Evolutionary conservation across 2,797 vertebrate genomes (phyloP), one percentile per base, ranked within the genome.

Genomic region (Erithacus rubecula): DNA sequence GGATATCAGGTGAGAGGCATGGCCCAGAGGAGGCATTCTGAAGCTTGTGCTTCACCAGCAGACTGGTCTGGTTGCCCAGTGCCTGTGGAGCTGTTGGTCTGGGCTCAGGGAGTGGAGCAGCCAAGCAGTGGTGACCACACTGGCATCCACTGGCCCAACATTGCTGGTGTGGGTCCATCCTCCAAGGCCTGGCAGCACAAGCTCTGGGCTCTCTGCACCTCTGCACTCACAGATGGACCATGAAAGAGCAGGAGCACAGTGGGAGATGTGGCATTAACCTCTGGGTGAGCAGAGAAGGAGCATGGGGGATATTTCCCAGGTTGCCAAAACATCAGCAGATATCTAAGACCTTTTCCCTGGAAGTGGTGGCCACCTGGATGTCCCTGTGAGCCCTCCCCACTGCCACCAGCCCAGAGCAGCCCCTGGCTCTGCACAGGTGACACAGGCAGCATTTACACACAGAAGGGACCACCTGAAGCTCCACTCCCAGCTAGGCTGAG

Each of bases 281-380:
- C 18, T 21, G 30, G n/a, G 21, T 3, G 11, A 68, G 74, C 37
- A 53, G 6, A 10, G 11, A 52, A 81, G 39, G 62, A 56, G 16
- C 5, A 43, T 0, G 1, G 3, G 30, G 43, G 47, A 1, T 13
- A 30, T 51, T 82, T 69, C 6, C 65, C 0, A 0, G 6, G 6
- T 26, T 65, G 11, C 12, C 59, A 69, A 46, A 56, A 46, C 9
- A 5, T 10, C 70, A 84, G 36, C 24, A 26, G 3, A 13, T 11
- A 6, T 47, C 47, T 15, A 17, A 76, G 17, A 6, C 3, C 4
- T 44, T 67, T 60, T 86, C 13, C 13, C 32, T 6, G 8, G 30
- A 47, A 20, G 4, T n/a, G 14, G 29, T 41, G 43, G 23, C 9
- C 58, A 32, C 9, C 13, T 34, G 53, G 59, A 23, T 23, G 36